Conservation (phyloP, 2,888 invertebrate genomes). For the Eupithecia vulgata region DNA sequence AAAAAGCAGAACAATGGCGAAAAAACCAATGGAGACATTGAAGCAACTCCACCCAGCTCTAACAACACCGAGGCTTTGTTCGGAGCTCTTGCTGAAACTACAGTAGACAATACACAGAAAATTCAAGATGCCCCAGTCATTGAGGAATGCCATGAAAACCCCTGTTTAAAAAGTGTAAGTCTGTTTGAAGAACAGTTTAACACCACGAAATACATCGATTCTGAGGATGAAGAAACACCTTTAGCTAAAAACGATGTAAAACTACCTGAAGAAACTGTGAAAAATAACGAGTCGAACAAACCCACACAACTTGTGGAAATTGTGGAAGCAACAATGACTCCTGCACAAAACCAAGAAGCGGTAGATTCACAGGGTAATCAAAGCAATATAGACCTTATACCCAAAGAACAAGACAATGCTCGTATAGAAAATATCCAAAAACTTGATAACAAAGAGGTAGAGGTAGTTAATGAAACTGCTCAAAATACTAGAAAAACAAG, state of each 20-base stretch:
- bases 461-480: background rate
- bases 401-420: background rate
- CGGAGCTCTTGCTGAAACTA: slow-evolving; percentile 14
- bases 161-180: slow-evolving; percentile 70
- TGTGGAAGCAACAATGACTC: background rate
- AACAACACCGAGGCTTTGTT: slow-evolving; percentile 35
- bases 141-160: slow-evolving; percentile 49
- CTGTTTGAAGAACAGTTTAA: slow-evolving; percentile 66
- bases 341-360: background rate
- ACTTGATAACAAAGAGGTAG: background rate
- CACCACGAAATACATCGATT: slow-evolving; percentile 57
- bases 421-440: background rate
- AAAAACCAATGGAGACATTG: slow-evolving; percentile 30
- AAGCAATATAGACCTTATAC: background rate
- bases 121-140: slow-evolving; percentile 16
- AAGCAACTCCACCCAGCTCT: slow-evolving; percentile 29
- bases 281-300: background rate
- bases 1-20: slow-evolving; percentile 34
- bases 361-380: background rate
- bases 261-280: slow-evolving; percentile 3
- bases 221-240: slow-evolving; percentile 50
- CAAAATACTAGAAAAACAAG: background rate
- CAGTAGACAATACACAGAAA: background rate
- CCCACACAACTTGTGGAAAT: background rate
- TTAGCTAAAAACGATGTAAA: slow-evolving; percentile 27